Percentiles rank a stretch among this genome's conserved stretches.
Conservation (phyloP, 2,888 invertebrate species). For the Lepidocyrtinus sp. region DNA sequence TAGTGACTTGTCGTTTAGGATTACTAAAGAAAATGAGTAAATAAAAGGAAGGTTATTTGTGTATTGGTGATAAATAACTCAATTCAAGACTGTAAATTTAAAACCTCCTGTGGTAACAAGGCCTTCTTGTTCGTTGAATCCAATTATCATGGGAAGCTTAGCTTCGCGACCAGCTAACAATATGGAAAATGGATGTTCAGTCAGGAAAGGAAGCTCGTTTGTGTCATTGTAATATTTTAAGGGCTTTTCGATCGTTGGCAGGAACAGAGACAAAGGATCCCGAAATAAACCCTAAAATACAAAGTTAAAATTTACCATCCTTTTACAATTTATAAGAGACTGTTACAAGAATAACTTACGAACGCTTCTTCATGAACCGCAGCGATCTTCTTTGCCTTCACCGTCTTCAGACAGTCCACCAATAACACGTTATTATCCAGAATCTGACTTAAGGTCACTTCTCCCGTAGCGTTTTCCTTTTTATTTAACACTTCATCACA, state of each 20-base stretch:
- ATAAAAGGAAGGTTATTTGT: no score
- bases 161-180: slow-evolving; percentile 56
- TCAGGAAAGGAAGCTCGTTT: slow-evolving; percentile 54
- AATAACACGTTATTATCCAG: slow-evolving; percentile 41
- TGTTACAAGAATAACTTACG: slow-evolving; percentile 33
- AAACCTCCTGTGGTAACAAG: slow-evolving; percentile 62
- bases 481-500: slow-evolving; percentile 55
- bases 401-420: slow-evolving; percentile 57
- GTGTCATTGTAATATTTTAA: slow-evolving; percentile 40
- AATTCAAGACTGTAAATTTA: neutral
- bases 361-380: slow-evolving; percentile 62
- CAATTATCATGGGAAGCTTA: slow-evolving; percentile 64
- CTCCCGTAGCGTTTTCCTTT: slow-evolving; percentile 47
- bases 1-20: slow-evolving; percentile 53
- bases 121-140: slow-evolving; percentile 62
- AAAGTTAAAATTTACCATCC: neutral
- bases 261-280: slow-evolving; percentile 56
- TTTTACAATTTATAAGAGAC: neutral
- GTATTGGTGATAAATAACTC: no score
- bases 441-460: slow-evolving; percentile 25
- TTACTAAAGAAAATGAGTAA: slow-evolving; percentile 47
- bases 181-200: slow-evolving; percentile 63
- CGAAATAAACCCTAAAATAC: slow-evolving; percentile 33
- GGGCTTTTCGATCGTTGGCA: slow-evolving; percentile 56
- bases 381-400: slow-evolving; percentile 63